Evolutionary conservation across 1,140 invertebrate genomes (phyloP).

Genomic region (Lordiphosa mommai): DNA sequence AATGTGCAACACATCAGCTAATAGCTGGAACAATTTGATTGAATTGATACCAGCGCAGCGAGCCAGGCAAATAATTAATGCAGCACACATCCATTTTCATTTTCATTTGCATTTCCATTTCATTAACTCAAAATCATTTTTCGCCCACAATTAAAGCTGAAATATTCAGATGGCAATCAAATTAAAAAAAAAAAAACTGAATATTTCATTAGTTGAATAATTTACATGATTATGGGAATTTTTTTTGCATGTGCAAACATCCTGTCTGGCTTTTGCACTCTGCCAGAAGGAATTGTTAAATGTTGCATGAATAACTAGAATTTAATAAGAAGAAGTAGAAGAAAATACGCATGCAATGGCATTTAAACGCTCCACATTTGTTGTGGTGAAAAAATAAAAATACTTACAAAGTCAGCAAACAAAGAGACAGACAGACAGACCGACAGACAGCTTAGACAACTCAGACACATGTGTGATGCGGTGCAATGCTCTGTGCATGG

Average conservation of each 20-base stretch:
- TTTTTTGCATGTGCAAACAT: conserved; percentile 12
- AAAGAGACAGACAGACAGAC: conserved; percentile 20
- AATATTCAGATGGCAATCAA: conserved; percentile 43
- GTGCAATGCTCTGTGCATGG: background rate
- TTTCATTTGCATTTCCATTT: conserved; percentile 19
- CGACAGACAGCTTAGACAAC: conserved; percentile 15
- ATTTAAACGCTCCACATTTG: conserved; percentile 41
- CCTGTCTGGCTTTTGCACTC: conserved; percentile 1
- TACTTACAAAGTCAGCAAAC: conserved; percentile 8
- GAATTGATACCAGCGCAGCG: background rate
- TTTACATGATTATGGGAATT: conserved; percentile 28
- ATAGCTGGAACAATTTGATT: conserved; percentile 19
- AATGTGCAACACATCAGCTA: conserved; percentile 3
- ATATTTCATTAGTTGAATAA: conserved; percentile 26
- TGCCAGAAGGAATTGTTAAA: conserved; percentile 31
- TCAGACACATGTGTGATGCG: conserved; percentile 49
- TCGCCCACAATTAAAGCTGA: background rate
- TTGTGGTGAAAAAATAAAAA: conserved; percentile 35
- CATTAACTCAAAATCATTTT: conserved; percentile 24
- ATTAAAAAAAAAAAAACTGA: conserved; percentile 39
- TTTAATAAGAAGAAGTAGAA: background rate
- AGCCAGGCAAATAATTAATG: conserved; percentile 21
- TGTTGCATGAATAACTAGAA: conserved; percentile 35
- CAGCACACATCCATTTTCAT: conserved; percentile 17
- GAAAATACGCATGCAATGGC: conserved; percentile 34